Conservation (phyloP, 2,797 vertebrate species). For the Ptychobarbus kaznakovi region DNA sequence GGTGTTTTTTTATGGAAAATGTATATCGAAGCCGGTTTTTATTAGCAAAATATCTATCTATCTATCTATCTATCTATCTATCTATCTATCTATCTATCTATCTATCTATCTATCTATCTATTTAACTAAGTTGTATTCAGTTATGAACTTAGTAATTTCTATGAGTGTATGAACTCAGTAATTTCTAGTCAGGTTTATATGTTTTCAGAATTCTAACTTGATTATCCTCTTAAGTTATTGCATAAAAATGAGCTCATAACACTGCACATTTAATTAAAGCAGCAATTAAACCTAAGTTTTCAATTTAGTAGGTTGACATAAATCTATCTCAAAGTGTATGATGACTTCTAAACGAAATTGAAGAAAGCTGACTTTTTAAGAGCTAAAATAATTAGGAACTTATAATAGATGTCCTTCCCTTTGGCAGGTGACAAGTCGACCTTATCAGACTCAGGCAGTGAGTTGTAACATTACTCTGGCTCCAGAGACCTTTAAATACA, state of each 20-base stretch:
- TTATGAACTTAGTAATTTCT: neutral
- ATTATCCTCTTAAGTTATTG: neutral
- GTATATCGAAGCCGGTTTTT: neutral
- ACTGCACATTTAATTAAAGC: neutral
- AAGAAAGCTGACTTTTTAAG: neutral
- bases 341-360: neutral
- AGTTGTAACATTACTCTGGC: conserved; percentile 73
- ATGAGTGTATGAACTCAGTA: neutral
- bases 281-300: neutral
- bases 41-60: neutral
- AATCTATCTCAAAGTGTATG: neutral
- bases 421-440: conserved; percentile 59
- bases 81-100: conserved; percentile 24
- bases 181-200: neutral
- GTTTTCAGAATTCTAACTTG: neutral
- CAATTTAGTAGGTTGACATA: neutral
- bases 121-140: too few relatives aligned
- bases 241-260: neutral
- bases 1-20: neutral
- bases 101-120: conserved; percentile 25
- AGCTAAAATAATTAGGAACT: neutral
- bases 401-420: conserved; percentile 14
- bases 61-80: conserved; percentile 25
- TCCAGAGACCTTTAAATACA: conserved; percentile 82
- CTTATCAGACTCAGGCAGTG: conserved; percentile 55